Conservation (phyloP, 2,888 invertebrate species). For the Machimus rusticus region DNA sequence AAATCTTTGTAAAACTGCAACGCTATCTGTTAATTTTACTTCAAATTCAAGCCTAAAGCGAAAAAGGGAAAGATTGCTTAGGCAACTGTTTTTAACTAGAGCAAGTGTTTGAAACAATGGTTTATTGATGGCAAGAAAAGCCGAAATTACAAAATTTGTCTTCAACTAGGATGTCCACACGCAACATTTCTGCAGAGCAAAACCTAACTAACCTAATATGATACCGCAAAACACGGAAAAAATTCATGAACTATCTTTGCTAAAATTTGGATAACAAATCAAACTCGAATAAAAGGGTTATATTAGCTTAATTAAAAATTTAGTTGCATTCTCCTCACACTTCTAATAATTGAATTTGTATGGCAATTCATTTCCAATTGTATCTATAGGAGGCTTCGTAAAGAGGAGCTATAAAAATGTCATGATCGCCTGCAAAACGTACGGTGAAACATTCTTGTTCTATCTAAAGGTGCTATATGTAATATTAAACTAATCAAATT, state of each 20-base stretch:
- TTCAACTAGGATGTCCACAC: neutral
- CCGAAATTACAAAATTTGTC: neutral
- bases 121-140: neutral
- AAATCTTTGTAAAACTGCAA: neutral
- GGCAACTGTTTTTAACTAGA: neutral
- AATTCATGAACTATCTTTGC: neutral
- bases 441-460: neutral
- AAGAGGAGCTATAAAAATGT: neutral
- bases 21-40: neutral
- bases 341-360: no score
- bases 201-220: neutral
- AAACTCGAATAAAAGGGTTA: neutral
- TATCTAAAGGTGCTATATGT: neutral
- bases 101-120: neutral
- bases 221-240: neutral
- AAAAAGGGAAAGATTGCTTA: neutral
- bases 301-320: neutral
- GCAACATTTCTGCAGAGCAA: neutral
- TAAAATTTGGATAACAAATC: neutral
- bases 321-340: no score
- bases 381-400: neutral
- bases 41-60: neutral
- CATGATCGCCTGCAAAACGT: no score
- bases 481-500: neutral
- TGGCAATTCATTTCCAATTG: neutral